These are phyloP conservation scores for Aphodius granarius DNA, from an alignment of 2,888 invertebrate species.

Conservation along the genomic window DNA sequence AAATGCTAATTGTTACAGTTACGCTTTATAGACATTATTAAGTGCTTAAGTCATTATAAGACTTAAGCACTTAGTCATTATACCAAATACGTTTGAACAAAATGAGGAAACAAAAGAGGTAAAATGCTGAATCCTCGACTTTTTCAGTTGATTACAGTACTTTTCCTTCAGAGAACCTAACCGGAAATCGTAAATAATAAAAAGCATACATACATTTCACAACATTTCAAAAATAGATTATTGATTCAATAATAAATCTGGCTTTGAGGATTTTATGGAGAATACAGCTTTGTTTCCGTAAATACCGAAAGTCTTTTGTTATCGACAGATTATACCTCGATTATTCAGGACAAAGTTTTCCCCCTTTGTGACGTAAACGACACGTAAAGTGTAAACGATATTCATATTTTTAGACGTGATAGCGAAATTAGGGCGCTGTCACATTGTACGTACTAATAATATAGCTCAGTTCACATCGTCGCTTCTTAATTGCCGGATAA, in stretches of 20 bases:
- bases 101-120: no score
- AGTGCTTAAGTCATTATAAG: background rate
- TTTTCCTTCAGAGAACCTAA: no score
- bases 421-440: background rate
- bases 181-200: no score
- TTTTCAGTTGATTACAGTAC: no score
- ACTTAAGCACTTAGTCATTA: background rate
- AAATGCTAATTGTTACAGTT: background rate
- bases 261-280: no score
- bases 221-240: no score
- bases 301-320: background rate
- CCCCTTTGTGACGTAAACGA: background rate
- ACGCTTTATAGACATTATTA: background rate
- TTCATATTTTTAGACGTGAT: background rate
- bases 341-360: background rate
- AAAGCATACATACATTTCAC: no score
- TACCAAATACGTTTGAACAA: background rate
- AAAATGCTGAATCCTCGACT: no score
- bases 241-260: no score
- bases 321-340: background rate
- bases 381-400: no score
- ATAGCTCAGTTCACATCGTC: background rate
- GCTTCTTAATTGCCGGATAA: background rate
- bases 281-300: no score
- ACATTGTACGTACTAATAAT: background rate